phyloP scores from a whole-genome alignment of 2,113 vertebrate genomes.

The Regulus satrapa region DNA sequence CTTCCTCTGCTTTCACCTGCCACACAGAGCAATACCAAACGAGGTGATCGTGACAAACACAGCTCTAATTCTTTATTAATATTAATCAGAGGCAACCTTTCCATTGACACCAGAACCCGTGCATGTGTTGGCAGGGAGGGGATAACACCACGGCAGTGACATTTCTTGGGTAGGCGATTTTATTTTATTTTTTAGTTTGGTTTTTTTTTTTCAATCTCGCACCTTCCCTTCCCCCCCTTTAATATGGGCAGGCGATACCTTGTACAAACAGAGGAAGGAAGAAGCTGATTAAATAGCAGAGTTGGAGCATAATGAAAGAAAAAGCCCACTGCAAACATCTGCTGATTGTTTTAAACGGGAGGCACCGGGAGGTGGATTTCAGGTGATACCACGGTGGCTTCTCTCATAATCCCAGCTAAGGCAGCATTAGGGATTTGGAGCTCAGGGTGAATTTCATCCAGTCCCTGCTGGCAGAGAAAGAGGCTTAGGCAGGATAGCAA shows the following conservation, averaged over 20 bases:
- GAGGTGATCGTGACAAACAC: slow-evolving; percentile 62
- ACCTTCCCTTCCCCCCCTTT: slow-evolving; percentile 41
- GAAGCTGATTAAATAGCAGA: slow-evolving; percentile 80
- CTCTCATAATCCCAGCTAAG: slow-evolving; percentile 61
- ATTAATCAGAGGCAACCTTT: slow-evolving; percentile 76
- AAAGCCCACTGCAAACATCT: slow-evolving; percentile 75
- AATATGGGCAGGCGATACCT: slow-evolving; percentile 61
- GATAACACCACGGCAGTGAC: slow-evolving; percentile 57
- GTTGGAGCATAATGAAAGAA: slow-evolving; percentile 76
- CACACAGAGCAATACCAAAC: slow-evolving; percentile 55
- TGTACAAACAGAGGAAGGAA: slow-evolving; percentile 73
- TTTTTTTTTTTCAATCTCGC: neutral
- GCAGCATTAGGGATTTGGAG: slow-evolving; percentile 36
- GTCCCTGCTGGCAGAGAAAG: slow-evolving; percentile 19
- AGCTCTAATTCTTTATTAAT: slow-evolving; percentile 76
- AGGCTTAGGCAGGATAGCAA: slow-evolving; percentile 19
- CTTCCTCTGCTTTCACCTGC: slow-evolving; percentile 16
- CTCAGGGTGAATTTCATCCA: slow-evolving; percentile 33
- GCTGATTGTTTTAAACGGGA: slow-evolving; percentile 70
- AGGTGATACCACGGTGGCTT: slow-evolving; percentile 53
- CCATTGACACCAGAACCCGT: slow-evolving; percentile 43
- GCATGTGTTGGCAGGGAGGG: slow-evolving; percentile 53
- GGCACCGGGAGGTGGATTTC: slow-evolving; percentile 58
- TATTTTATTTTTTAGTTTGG: neutral
- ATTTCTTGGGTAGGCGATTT: slow-evolving; percentile 63